These are phyloP conservation scores for Melipona bicolor DNA, from an alignment of 2,888 invertebrate species.

Conservation along the genomic window DNA sequence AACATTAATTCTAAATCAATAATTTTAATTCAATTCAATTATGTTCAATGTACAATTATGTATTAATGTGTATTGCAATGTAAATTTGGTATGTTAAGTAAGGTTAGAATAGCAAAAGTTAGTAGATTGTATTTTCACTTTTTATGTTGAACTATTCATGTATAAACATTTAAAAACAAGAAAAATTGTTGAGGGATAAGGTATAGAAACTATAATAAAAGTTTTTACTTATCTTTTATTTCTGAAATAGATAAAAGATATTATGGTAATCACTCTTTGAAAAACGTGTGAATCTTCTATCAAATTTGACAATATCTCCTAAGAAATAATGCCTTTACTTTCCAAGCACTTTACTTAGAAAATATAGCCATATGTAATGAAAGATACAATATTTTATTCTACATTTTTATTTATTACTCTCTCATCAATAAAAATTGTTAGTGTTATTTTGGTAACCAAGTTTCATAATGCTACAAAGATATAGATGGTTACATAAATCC, in stretches of 20 bases:
- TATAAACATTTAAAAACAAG: neutral
- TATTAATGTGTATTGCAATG: neutral
- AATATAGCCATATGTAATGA: neutral
- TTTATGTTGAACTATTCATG: neutral
- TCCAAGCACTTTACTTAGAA: neutral
- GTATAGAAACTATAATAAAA: neutral
- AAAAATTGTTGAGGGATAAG: no score
- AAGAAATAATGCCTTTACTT: neutral
- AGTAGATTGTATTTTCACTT: neutral
- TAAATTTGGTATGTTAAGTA: neutral
- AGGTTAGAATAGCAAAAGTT: neutral
- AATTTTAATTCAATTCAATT: neutral
- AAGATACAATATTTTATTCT: neutral
- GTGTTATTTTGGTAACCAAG: conserved; percentile 8
- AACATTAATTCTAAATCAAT: neutral
- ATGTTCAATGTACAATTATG: neutral
- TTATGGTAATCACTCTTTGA: neutral
- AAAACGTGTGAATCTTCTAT: neutral
- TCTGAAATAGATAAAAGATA: neutral
- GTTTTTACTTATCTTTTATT: neutral
- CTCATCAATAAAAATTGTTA: conserved; percentile 18
- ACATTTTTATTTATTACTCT: neutral
- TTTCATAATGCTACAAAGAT: conserved; percentile 45
- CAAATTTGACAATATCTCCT: neutral
- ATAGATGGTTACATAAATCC: conserved; percentile 41